Percentiles rank a stretch among this genome's conserved stretches.
phyloP scores from a whole-genome alignment of 2,888 invertebrate species.

The Dichetophora obliterata region DNA sequence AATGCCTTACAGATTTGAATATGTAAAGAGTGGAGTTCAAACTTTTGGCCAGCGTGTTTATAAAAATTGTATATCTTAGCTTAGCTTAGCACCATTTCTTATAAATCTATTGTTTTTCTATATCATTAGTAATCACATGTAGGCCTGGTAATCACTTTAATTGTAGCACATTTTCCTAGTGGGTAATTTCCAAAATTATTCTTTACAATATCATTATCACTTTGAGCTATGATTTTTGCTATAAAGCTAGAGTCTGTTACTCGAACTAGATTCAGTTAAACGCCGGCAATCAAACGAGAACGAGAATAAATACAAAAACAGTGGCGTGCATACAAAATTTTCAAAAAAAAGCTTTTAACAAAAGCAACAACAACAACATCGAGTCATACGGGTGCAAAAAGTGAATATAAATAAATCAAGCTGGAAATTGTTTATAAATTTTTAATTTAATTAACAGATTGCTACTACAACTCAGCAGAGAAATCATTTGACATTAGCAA shows the following conservation, averaged over 20 bases:
- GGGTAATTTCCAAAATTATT: no score
- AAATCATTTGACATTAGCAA: not conserved
- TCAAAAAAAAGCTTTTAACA: not conserved
- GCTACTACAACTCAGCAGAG: not conserved
- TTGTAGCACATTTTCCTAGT: no score
- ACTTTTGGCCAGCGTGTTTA: no score
- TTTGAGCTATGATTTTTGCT: not conserved
- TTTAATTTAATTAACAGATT: constrained; percentile 36
- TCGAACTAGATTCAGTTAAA: constrained; percentile 24
- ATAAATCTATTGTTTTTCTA: no score
- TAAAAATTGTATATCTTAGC: no score
- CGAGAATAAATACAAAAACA: not conserved
- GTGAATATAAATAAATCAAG: not conserved
- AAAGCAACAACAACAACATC: constrained; percentile 19
- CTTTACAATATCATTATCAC: no score
- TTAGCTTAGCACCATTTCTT: no score
- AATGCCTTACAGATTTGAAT: no score
- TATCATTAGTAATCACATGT: no score
- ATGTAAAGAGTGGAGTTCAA: no score
- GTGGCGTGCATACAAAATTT: not conserved
- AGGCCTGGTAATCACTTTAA: no score
- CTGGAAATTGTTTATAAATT: constrained; percentile 24
- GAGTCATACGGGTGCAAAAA: not conserved
- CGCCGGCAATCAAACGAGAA: not conserved
- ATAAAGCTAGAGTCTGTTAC: constrained; percentile 25